Evolutionary conservation across 1,140 invertebrate genomes (phyloP), one percentile per base, ranked within the genome.

Genomic region (Anadara kagoshimensis): DNA sequence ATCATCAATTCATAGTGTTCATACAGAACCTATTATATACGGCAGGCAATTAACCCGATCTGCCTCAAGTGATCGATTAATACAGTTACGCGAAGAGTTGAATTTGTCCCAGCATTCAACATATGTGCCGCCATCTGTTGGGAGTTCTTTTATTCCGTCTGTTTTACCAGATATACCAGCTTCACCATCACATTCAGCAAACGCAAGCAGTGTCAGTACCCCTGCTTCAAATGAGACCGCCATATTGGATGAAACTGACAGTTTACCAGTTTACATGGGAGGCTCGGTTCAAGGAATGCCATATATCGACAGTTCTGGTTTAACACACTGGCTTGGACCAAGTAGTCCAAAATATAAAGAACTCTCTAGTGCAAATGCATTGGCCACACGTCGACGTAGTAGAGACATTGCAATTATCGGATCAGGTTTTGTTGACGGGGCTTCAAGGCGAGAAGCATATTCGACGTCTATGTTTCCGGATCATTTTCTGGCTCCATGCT

Each of bases 401-500:
- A 36, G 29, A 36, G 29, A 36, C 29, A 36, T 36, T 36, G 29
- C 29, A 36, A 36, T 36, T n/a, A 41, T 51, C 41, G 62, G 53
- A 1, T 51, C 18, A 24, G 24, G 5, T 24, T 61, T 44, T 61
- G 53, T n/a, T 11, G 24, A 20, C 12, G 45, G 36, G 24, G 18
- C 47, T n/a, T 41, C 61, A 47, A 16, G 14, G 20, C 49, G n/a
- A 41, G 53, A 20, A 64, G n/a, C n/a, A 36, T 64, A 41, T n/a
- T 64, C 8, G 45, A 64, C 36, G 14, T 36, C 26, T 14, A 41
- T 18, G 4, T 36, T 59, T 43, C 61, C 57, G 3, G 67, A 75
- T 36, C 73, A 75, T 41, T 75, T 54, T 44, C 47, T 75, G 16
- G 68, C 73, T 45, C 56, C 66, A 41, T 75, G 73, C 70, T 75